Conservation (phyloP, 2,113 vertebrate species). For the Brienomyrus brachyistius region DNA sequence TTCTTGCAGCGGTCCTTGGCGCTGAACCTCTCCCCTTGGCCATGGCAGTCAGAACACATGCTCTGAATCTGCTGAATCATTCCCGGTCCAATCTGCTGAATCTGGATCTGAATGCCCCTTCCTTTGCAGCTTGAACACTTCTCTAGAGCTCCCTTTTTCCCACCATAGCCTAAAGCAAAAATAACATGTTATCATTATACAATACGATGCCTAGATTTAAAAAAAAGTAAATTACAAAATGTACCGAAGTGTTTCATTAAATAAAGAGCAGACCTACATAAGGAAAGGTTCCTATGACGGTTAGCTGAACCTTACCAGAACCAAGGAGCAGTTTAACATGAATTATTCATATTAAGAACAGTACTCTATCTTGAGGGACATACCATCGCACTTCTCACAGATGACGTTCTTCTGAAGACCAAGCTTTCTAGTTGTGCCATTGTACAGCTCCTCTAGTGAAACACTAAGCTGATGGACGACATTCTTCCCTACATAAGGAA, state of each 20-base stretch:
- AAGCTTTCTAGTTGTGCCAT: conserved; percentile 81
- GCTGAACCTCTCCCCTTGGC: conserved; percentile 84
- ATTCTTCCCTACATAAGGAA: conserved; percentile 73
- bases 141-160: conserved; percentile 83
- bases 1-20: conserved; percentile 84
- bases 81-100: conserved; percentile 91
- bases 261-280: neutral
- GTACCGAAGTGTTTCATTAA: neutral
- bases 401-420: conserved; percentile 93
- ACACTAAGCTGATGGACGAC: conserved; percentile 85
- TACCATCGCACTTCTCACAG: conserved; percentile 95
- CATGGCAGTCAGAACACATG: conserved; percentile 86
- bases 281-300: neutral
- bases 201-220: neutral
- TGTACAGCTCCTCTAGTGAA: conserved; percentile 89
- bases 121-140: conserved; percentile 89
- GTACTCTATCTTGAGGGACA: conserved; percentile 11
- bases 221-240: neutral
- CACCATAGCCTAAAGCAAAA: conserved; percentile 71
- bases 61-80: conserved; percentile 96
- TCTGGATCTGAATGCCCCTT: conserved; percentile 77
- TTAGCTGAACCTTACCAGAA: neutral
- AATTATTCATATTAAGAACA: neutral
- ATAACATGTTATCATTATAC: neutral
- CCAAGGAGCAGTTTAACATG: neutral